Percentiles rank a stretch among this genome's conserved stretches.
phyloP scores from a whole-genome alignment of 2,888 invertebrate genomes.

The Eupithecia subumbrata region DNA sequence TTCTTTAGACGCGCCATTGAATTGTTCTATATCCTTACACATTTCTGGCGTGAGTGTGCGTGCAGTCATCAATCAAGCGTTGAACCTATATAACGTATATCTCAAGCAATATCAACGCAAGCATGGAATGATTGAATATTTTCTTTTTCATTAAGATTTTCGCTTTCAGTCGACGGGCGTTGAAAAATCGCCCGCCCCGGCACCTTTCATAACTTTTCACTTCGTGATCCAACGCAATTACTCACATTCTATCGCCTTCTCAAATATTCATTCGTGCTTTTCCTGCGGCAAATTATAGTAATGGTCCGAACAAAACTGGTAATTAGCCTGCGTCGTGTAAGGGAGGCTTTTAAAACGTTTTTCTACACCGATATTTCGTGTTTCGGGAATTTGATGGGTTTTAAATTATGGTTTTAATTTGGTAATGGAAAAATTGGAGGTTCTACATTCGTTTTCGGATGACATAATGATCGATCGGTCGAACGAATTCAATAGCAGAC shows the following conservation, averaged over 20 bases:
- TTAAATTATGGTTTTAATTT: slow-evolving; percentile 62
- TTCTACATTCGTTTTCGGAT: slow-evolving; percentile 30
- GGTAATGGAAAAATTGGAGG: slow-evolving; percentile 51
- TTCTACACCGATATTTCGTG: slow-evolving; percentile 47
- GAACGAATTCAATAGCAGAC: slow-evolving; percentile 19
- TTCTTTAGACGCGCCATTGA: slow-evolving; percentile 11
- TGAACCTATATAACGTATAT: slow-evolving; percentile 27
- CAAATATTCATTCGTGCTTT: slow-evolving; percentile 83
- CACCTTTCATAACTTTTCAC: slow-evolving; percentile 84
- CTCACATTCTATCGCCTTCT: slow-evolving; percentile 82
- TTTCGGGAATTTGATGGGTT: slow-evolving; percentile 53
- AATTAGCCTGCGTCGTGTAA: slow-evolving; percentile 70
- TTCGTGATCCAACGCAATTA: slow-evolving; percentile 83
- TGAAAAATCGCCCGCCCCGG: slow-evolving; percentile 79
- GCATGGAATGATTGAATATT: slow-evolving; percentile 69
- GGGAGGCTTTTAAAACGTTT: slow-evolving; percentile 58
- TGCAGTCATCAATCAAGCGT: slow-evolving; percentile 18
- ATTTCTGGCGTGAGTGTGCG: slow-evolving; percentile 19
- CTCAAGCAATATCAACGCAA: slow-evolving; percentile 51
- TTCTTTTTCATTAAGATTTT: slow-evolving; percentile 80
- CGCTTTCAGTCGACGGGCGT: slow-evolving; percentile 66
- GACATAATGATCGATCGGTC: slow-evolving; percentile 31
- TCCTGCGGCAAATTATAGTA: slow-evolving; percentile 81
- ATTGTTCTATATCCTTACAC: slow-evolving; percentile 9
- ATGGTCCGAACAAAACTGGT: slow-evolving; percentile 77